phyloP scores from a whole-genome alignment of 2,888 invertebrate species.

The Agrilus biguttatus region DNA sequence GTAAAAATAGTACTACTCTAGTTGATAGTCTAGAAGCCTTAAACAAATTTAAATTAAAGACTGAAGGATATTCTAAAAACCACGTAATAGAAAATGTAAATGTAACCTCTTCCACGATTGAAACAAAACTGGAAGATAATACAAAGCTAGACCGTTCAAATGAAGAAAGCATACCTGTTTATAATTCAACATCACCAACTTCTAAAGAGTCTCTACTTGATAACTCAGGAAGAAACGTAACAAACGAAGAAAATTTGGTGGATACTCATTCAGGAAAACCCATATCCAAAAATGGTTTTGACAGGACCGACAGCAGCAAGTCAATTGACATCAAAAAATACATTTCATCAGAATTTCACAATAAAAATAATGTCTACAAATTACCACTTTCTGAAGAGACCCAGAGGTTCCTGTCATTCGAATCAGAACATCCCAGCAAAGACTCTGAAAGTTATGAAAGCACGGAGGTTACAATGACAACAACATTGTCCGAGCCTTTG shows the following conservation, averaged over 20 bases:
- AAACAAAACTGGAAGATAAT: slow-evolving; percentile 3
- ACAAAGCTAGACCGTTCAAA: background rate
- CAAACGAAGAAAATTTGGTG: background rate
- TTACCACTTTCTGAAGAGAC: slow-evolving; percentile 34
- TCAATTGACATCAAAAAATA: slow-evolving; percentile 31
- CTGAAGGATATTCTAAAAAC: slow-evolving; percentile 4
- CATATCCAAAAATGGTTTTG: background rate
- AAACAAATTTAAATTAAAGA: too few species aligned
- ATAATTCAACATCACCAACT: too few species aligned
- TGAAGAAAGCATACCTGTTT: background rate
- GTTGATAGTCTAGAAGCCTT: too few species aligned
- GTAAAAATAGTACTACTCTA: too few species aligned
- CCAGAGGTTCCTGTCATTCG: slow-evolving; percentile 15
- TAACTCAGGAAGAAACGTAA: background rate
- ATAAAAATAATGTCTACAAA: slow-evolving; percentile 36
- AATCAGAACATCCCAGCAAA: background rate
- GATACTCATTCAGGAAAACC: background rate
- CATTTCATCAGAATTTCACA: slow-evolving; percentile 37
- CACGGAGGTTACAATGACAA: slow-evolving; percentile 24
- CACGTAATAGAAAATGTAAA: background rate
- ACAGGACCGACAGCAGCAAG: slow-evolving; percentile 17
- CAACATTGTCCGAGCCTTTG: slow-evolving; percentile 35
- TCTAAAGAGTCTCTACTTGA: background rate
- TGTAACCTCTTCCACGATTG: slow-evolving; percentile 3
- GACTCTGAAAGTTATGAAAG: slow-evolving; percentile 1